Evolutionary conservation across 2,888 invertebrate genomes (phyloP), one percentile per base, ranked within the genome.

Genomic region (Oscheius sp.): DNA sequence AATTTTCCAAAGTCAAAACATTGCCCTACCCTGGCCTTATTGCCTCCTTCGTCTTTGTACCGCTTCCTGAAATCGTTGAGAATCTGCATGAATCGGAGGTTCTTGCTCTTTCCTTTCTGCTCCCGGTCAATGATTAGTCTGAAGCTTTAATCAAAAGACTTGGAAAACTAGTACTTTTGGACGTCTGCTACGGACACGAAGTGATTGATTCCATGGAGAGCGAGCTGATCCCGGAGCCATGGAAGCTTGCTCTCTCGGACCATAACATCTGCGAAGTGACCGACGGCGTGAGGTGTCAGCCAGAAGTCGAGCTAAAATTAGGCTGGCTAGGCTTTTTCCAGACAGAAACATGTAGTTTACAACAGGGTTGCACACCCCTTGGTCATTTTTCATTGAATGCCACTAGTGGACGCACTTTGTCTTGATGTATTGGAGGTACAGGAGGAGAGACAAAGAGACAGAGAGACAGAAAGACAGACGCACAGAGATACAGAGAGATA

Each of bases 221-320:
- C 71, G 35, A 94, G 90, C 85, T 92, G 92, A 57, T 92, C 91
- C 84, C 92, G 92, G 2, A 93, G 90, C 72, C 93, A 75, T 7
- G 74, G 70, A 29, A 81, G 92, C 2, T 87, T 91, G 76, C 92
- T 92, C 1, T 94, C 93, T 0, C 94, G 92, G 11, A 94, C 92
- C 65, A 94, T 91, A 3, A 94, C 90, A 87, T 94, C 94, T 0
- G 84, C 87, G 35, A 82, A 77, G 32, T 81, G 79, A 9, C 83
- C 83, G 4, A 89, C 76, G 59, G 76, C 79, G 9, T 84, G 84
- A 1, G 89, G 88, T 11, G 83, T 84, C 65, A 88, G 86, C 89
- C 89, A 89, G 80, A 89, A 89, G 70, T 89, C 88, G 13, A 89
- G 76, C 87, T 88, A 74, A 42, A 70, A 70, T 58, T 11, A 2